Base-by-base conservation (phyloP, 1,140 invertebrate genomes). In the Bactericera cockerelli region DNA sequence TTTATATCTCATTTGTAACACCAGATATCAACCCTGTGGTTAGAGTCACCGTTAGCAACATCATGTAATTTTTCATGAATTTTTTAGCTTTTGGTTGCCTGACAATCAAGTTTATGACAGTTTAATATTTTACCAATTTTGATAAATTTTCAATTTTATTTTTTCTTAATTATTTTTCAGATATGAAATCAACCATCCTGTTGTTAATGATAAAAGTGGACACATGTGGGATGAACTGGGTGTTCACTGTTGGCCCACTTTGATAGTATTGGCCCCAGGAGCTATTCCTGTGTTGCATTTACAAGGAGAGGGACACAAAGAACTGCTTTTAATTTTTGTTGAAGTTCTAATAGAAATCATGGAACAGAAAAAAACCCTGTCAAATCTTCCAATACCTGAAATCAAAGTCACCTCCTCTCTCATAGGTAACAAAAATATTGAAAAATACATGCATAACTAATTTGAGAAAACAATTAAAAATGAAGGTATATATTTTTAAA, bases 221-320 rank as follows among this genome's bases (percentile, higher is more conserved):
- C 73, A 70, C 1, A 76, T 92, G 69, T 95, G 92, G 92, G 74
- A 77, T 49, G 70, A 77, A 49, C 76, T 90, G 28, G 81, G 81
- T 26, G 82, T 92, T 39, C 76, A 77, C 60, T 97, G 93, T 68
- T 97, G 93, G 93, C 93, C 93, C 55, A 93, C 91, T 53, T 69
- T 97, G 26, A 69, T 95, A 26, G 77, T 96, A 62, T 70, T 96
- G 65, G 85, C 84, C 59, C 89, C 90, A 1, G 70, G 73, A 38
- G 83, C 79, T 2, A 77, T 81, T 65, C 82, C 79, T 1, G 64
- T 94, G 11, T 81, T 90, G 64, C 75, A 85, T 39, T 71, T 93
- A 11, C 82, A 88, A 61, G 92, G 92, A 6, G 92, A 95, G 76
- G 87, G 86, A 1, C 82, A 92, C 64, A 79, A 77, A 13, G 77